These are phyloP conservation scores for Bufotes viridis DNA, from an alignment of 2,797 vertebrate species.

Conservation along the genomic window DNA sequence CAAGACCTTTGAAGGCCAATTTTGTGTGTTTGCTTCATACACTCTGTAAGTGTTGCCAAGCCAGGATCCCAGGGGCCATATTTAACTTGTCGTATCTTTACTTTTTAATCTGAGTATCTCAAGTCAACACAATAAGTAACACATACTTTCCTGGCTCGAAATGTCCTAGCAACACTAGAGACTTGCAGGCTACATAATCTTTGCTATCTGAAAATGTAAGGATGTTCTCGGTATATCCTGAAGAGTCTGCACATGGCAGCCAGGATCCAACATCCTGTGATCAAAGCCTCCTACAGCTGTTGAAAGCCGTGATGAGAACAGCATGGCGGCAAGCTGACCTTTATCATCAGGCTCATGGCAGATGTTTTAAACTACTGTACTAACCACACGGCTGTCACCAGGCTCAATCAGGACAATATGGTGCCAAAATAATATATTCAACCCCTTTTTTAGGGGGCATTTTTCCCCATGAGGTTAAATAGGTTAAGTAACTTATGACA, in stretches of 20 bases:
- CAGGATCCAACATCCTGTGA: not conserved
- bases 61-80: too few relatives aligned
- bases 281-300: constrained; percentile 45
- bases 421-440: not conserved
- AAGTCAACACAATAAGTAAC: not conserved
- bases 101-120: not conserved
- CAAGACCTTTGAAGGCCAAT: too few relatives aligned
- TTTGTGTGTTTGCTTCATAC: too few relatives aligned
- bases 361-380: constrained; percentile 26
- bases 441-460: too few relatives aligned
- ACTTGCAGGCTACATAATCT: not conserved
- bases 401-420: not conserved
- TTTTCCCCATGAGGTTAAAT: too few relatives aligned
- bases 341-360: constrained; percentile 13
- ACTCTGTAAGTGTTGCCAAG: too few relatives aligned
- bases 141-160: constrained; percentile 6
- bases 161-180: not conserved
- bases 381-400: not conserved
- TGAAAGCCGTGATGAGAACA: constrained; percentile 32
- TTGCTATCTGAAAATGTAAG: constrained; percentile 14
- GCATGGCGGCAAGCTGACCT: constrained; percentile 15
- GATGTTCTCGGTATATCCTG: not conserved
- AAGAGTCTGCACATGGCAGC: constrained; percentile 12
- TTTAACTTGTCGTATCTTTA: not conserved
- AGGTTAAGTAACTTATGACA: too few relatives aligned